A percentile compares a stretch with the other conserved stretches of the same genome.
These are phyloP conservation scores for Bhutanitis thaidina DNA, from an alignment of 2,888 invertebrate genomes.

Conservation along the genomic window DNA sequence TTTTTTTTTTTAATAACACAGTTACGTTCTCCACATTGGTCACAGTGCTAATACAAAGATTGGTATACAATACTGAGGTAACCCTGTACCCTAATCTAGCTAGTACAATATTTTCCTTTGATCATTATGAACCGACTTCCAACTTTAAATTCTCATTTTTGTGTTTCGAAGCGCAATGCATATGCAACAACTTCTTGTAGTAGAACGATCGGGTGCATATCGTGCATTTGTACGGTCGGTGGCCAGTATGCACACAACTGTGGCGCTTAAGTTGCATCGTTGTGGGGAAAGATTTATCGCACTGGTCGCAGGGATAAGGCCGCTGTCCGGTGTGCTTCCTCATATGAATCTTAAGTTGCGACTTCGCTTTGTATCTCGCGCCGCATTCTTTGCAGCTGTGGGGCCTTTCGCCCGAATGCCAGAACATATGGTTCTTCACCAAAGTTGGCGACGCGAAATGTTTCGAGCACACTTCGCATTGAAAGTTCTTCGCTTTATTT, in stretches of 20 bases:
- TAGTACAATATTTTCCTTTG: not conserved
- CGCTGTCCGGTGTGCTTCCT: conserved; percentile 34
- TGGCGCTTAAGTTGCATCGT: conserved; percentile 30
- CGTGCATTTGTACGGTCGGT: conserved; percentile 26
- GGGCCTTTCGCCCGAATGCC: conserved; percentile 44
- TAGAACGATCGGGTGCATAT: conserved; percentile 29
- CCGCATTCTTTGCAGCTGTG: conserved; percentile 42
- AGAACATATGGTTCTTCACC: conserved; percentile 43
- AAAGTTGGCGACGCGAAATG: conserved; percentile 26
- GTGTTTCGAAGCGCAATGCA: conserved; percentile 33
- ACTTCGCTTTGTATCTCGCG: conserved; percentile 41
- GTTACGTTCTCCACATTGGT: no score
- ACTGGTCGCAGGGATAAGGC: conserved; percentile 30
- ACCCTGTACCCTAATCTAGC: no score
- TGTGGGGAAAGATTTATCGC: conserved; percentile 28
- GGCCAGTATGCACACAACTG: conserved; percentile 28
- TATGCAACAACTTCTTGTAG: conserved; percentile 31
- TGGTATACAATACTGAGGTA: no score
- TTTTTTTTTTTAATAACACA: no score
- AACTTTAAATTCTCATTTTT: conserved; percentile 16
- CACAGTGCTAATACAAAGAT: no score
- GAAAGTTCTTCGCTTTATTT: conserved; percentile 29
- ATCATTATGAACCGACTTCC: not conserved
- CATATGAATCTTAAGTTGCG: conserved; percentile 38
- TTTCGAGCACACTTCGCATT: conserved; percentile 45